phyloP scores from a whole-genome alignment of 2,888 invertebrate species.

The Xestia sexstrigata region DNA sequence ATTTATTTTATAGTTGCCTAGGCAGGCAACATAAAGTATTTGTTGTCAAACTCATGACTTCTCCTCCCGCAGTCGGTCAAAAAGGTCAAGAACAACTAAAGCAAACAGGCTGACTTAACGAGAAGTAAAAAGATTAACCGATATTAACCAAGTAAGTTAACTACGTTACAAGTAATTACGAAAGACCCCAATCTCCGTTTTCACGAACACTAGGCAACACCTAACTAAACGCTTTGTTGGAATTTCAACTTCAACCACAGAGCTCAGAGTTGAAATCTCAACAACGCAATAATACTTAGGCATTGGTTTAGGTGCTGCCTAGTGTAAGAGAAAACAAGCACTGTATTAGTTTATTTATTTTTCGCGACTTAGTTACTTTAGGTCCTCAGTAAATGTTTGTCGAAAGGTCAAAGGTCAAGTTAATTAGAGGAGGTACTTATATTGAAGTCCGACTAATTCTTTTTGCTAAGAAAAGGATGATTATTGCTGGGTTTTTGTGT shows the following conservation, averaged over 20 bases:
- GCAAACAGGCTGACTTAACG: constrained; percentile 31
- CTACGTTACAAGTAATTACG: constrained; percentile 51
- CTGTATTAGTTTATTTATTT: constrained; percentile 46
- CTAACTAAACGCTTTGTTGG: neutral
- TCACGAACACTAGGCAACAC: neutral
- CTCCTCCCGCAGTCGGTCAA: neutral
- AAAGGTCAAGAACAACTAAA: constrained; percentile 40
- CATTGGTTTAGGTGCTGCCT: neutral
- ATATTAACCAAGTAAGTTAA: constrained; percentile 50
- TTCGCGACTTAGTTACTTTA: constrained; percentile 36
- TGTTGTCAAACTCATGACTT: neutral
- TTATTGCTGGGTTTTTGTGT: neutral
- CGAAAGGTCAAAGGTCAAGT: constrained; percentile 11
- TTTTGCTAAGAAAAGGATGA: neutral
- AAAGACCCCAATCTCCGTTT: neutral
- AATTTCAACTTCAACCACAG: neutral
- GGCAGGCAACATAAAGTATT: too few species aligned
- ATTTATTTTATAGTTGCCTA: too few species aligned
- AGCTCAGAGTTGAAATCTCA: neutral
- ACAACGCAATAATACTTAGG: neutral
- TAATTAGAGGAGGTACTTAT: constrained; percentile 39
- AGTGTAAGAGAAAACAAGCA: neutral
- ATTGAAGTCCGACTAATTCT: neutral
- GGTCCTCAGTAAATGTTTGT: constrained; percentile 39
- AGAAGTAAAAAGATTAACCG: constrained; percentile 56